A percentile compares a stretch with the other conserved stretches of the same genome.
Evolutionary conservation across 2,113 vertebrate genomes (phyloP).

Genomic region (Phodopus roborovskii): DNA sequence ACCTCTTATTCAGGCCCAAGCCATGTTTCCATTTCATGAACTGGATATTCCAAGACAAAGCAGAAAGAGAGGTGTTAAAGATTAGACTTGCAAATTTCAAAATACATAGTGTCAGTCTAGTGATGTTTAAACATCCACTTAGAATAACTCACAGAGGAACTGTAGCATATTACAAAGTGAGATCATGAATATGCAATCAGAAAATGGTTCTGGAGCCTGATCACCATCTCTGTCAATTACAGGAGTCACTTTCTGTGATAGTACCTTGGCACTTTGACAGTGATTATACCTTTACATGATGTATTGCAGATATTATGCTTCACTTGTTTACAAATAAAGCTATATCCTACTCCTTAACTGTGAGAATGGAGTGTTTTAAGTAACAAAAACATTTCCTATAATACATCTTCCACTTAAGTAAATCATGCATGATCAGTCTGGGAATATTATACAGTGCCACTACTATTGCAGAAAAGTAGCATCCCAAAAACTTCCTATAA

Average conservation of each 20-base stretch:
- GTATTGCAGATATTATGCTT: conserved; percentile 83
- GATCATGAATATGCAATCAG: conserved; percentile 89
- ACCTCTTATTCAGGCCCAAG: conserved; percentile 32
- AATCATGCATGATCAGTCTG: conserved; percentile 47
- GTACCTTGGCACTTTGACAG: conserved; percentile 85
- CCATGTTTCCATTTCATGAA: background rate
- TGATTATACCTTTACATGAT: conserved; percentile 86
- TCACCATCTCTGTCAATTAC: conserved; percentile 86
- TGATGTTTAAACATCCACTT: conserved; percentile 83
- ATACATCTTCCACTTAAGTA: conserved; percentile 78
- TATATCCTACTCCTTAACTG: conserved; percentile 73
- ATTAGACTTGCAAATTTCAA: conserved; percentile 85
- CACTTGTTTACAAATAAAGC: conserved; percentile 87
- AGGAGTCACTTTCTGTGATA: conserved; percentile 82
- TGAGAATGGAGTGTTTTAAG: conserved; percentile 77
- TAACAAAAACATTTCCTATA: conserved; percentile 79
- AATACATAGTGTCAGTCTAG: conserved; percentile 83
- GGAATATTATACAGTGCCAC: conserved; percentile 46
- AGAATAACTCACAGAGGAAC: conserved; percentile 84
- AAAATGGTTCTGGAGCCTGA: conserved; percentile 84
- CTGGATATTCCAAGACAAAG: conserved; percentile 67
- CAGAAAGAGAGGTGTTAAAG: conserved; percentile 75
- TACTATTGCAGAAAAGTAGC: background rate
- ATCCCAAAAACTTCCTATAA: conserved; percentile 35
- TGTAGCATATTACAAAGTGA: conserved; percentile 80